Evolutionary conservation across 2,888 invertebrate species (phyloP), one percentile per base, ranked within the genome.

Genomic region (Biston stratarius): DNA sequence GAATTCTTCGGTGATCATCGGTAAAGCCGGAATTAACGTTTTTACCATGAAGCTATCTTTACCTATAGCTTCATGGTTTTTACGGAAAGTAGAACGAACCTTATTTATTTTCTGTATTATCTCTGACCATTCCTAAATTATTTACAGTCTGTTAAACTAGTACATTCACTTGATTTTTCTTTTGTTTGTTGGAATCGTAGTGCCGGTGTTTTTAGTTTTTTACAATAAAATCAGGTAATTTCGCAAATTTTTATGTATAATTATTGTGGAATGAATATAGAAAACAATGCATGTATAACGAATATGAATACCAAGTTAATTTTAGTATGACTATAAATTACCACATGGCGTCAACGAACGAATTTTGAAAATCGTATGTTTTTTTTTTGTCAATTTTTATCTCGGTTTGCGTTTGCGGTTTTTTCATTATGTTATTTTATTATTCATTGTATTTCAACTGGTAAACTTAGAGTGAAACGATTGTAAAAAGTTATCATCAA

Each of bases 301-400:
- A 1, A 14, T 47, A 45, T 6, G 36, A 11, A 3, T 11, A 10
- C 40, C 7, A 34, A 24, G 49, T n/a, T 40, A 14, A 33, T 6
- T 56, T 42, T 44, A 53, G 11, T 45, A 14, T 44, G 5, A 36
- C 1, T 53, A 14, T 38, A 61, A 59, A 53, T 9, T 15, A 62
- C 70, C 72, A 64, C 71, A 71, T 73, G 73, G 63, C 34, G 34
- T 48, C 58, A 69, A 64, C 64, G 68, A 71, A 62, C 68, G 60
- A 51, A 69, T 60, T 70, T 71, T 61, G 63, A 67, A 70, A 66
- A 52, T 42, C 57, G n/a, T n/a, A n/a, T 61, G 45, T 71, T 72
- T 33, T 49, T 12, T 34, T 10, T 7, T 34, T n/a, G 9, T 1
- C 12, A 9, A 49, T 11, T 10, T 24, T 14, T 7, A 48, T 15